Base-by-base conservation (phyloP, 2,113 vertebrate species). In the Heterotilapia buettikoferi region DNA sequence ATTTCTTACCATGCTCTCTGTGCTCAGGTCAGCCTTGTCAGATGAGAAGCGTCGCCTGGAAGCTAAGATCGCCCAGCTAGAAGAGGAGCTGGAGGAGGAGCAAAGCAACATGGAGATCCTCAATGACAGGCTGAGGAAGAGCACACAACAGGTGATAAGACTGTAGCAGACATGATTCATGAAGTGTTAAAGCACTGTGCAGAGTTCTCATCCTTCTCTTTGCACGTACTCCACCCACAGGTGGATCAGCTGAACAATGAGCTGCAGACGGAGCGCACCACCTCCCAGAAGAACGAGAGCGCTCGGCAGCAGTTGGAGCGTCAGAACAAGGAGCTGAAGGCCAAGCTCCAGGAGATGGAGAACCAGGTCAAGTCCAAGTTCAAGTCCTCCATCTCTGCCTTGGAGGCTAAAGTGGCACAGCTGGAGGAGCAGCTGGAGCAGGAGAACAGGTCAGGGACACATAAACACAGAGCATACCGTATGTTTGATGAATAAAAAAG, bases 41-140 rank as follows among this genome's bases (percentile, higher is more conserved):
- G 98, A 99, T 2, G 98, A 99, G 89, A 99, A 98, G 86, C 97
- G 98, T 5, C 98, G 98, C 3, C 96, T 99, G 92, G 98, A 99
- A 80, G 96, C 97, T 5, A 97, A 98, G 93, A 98, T 99, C 38
- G 81, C 97, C 4, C 97, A 98, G 50, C 94, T 99, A 38, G 98
- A 99, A 66, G 98, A 99, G 88, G 98, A 99, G 93, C 95, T 99
- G 45, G 98, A 99, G 84, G 98, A 99, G 80, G 98, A 99, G 80
- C 98, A 98, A 88, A 57, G 97, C 95, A 99, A 98, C 94, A 97
- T 96, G 90, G 98, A 99, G 56, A 95, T 97, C 83, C 95, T 99
- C 95, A 97, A 97, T 11, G 98, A 99, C 86, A 96, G 98, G 10
- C 97, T 98, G 95, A 97, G 98, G 90, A 98, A 99, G 94, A 97